Evolutionary conservation across 1,140 invertebrate genomes (phyloP), one percentile per base, ranked within the genome.

Genomic region (Musca vetustissima): DNA sequence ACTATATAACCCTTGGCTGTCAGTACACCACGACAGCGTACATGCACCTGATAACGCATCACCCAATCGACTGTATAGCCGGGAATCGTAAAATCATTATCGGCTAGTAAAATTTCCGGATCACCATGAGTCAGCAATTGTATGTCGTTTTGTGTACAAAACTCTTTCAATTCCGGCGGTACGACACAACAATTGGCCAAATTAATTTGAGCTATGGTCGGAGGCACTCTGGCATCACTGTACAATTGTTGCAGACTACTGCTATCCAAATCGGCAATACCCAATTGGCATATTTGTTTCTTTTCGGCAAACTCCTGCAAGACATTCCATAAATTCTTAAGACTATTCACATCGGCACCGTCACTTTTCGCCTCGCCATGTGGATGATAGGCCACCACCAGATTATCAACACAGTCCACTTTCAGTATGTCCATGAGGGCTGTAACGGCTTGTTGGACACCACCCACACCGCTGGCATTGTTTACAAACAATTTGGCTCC

Each of bases 101-200:
- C 75, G 4, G 47, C n/a, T 67, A 81, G 32, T 59, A 81, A 71
- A 94, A 95, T 91, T 80, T 88, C 88, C 4, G 96, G 93, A 85
- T 99, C 97, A 80, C 92, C 96, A 82, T 99, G 97, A 0, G 97
- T 98, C 6, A 98, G 85, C 21, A 99, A 85, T 76, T 98, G 95
- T 59, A 99, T 91, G 74, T 95, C 91, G 76, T 97, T 90, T 73
- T 93, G 88, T 77, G 92, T 93, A 66, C 96, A 95, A 85, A 96
- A 99, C 65, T 89, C 87, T 79, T 94, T 91, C 67, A 99, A 86
- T 13, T 92, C 90, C 21, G 92, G 90, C 14, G 97, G 96, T 69
- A 99, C 96, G 4, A 97, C 92, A 86, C 97, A 99, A 83, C 97
- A 99, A 3, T 92, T 92, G 1, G 95, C 91, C 59, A 98, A 87